A percentile compares a stretch with the other conserved stretches of the same genome.
These are phyloP conservation scores for Caranx ignobilis DNA, from an alignment of 2,113 vertebrate species.

Conservation along the genomic window DNA sequence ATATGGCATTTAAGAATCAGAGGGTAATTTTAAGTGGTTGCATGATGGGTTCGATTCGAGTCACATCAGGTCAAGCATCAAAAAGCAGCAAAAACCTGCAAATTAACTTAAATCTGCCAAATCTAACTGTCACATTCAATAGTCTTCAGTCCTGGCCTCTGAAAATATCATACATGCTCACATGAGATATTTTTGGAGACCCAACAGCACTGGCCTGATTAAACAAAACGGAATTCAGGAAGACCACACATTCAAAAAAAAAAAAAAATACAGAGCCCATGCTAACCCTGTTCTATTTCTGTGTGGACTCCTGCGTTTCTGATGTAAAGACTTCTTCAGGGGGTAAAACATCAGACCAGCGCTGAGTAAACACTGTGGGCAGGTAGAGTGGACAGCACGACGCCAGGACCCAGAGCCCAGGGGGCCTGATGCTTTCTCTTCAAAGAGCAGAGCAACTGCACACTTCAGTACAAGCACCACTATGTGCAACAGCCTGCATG, in stretches of 20 bases:
- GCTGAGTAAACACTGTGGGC: conserved; percentile 67
- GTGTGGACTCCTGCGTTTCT: conserved; percentile 21
- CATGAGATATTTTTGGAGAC: conserved; percentile 17
- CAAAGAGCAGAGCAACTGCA: conserved; percentile 7
- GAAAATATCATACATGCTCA: conserved; percentile 23
- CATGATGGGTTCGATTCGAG: conserved; percentile 23
- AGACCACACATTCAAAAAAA: conserved; percentile 38
- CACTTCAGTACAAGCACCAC: background rate
- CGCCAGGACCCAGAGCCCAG: conserved; percentile 32
- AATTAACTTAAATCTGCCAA: conserved; percentile 30
- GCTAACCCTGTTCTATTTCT: conserved; percentile 39
- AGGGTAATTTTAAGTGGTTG: conserved; percentile 52
- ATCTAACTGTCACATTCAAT: conserved; percentile 56
- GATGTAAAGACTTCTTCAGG: conserved; percentile 52
- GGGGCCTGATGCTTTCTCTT: background rate
- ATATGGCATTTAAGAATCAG: conserved; percentile 30
- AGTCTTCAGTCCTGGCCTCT: conserved; percentile 8
- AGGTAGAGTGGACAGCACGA: conserved; percentile 59
- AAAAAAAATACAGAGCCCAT: conserved; percentile 36
- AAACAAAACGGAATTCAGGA: conserved; percentile 57
- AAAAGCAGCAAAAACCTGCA: conserved; percentile 12
- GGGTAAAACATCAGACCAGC: conserved; percentile 52
- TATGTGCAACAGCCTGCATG: background rate
- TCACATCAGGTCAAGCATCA: conserved; percentile 43
- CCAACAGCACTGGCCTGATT: conserved; percentile 33